Evolutionary conservation across 2,113 vertebrate species (phyloP), one percentile per base, ranked within the genome.

Genomic region (Nematolebias whitei): DNA sequence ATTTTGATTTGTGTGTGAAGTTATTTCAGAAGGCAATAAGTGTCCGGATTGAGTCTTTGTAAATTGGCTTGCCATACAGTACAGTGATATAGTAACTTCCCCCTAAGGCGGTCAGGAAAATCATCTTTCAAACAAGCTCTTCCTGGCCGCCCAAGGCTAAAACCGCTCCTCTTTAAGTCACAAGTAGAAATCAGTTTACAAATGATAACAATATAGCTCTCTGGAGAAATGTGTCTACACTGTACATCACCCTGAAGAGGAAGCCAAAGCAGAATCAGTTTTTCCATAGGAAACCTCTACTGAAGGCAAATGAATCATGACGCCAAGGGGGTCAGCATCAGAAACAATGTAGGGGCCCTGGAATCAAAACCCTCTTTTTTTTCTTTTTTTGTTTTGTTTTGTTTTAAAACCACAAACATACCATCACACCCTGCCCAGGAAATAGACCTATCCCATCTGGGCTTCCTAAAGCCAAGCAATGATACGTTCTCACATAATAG

Each of bases 271-370:
- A 92, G 91, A 92, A 91, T 92, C 87, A 84, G 86, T 91, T 91
- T 94, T 93, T 93, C 93, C 93, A 93, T 93, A 93, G 93, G 93
- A 94, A 94, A 93, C 88, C 90, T 94, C 91, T 91, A 92, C 91
- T 90, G 89, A 92, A 92, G 92, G 92, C 92, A 93, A 93, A 93
- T 85, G 83, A 87, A 88, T 90, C 85, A 80, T 88, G 91, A 92
- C 84, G 48, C 84, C 79, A 74, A 82, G 79, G 85, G 82, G 82
- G 73, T 85, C 84, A 82, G 88, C 86, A 87, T 89, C 86, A 87
- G 81, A 84, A 90, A 89, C 84, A 86, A 82, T 22, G 76, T 88
- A 87, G 87, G 87, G 89, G 88, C 89, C 89, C 86, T 89, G 83
- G 80, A 87, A 88, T 79, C 82, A 83, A 81, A 89, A 87, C 77